Conservation (phyloP, 1,140 invertebrate genomes). For the Drosophila elegans region DNA sequence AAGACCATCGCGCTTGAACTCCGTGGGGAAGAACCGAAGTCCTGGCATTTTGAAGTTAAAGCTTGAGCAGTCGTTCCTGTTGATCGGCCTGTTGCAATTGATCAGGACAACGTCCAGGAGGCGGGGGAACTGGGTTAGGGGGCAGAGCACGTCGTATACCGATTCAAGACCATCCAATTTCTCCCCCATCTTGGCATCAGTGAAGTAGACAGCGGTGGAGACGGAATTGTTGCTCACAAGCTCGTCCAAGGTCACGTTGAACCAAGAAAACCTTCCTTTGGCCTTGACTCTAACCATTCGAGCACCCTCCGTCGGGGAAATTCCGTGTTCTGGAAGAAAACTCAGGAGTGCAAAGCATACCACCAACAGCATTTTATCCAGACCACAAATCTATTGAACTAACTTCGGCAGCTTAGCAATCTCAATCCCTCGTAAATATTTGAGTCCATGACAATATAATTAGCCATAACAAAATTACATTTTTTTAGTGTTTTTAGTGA, state of each 20-base stretch:
- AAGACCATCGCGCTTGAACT: background rate
- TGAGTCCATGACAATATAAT: too few relatives aligned
- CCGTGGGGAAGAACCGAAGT: background rate
- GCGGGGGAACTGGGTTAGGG: background rate
- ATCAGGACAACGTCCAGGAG: background rate
- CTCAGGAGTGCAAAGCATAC: background rate
- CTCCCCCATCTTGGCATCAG: background rate
- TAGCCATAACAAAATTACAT: too few relatives aligned
- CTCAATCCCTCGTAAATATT: too few relatives aligned
- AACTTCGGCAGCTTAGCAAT: background rate
- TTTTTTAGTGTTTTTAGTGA: background rate
- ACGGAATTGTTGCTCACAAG: background rate
- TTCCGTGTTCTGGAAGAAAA: background rate
- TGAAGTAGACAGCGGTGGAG: background rate
- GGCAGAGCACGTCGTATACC: background rate
- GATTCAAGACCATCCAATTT: background rate
- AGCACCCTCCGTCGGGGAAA: background rate
- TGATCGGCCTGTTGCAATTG: background rate
- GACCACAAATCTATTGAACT: background rate
- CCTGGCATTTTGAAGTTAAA: background rate
- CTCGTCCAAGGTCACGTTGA: background rate
- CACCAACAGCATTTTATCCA: background rate
- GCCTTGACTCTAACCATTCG: background rate
- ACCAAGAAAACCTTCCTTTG: background rate
- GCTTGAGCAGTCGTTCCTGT: background rate